Evolutionary conservation across 2,888 invertebrate genomes (phyloP), one percentile per base, ranked within the genome.

Genomic region (Sesamia inferens): DNA sequence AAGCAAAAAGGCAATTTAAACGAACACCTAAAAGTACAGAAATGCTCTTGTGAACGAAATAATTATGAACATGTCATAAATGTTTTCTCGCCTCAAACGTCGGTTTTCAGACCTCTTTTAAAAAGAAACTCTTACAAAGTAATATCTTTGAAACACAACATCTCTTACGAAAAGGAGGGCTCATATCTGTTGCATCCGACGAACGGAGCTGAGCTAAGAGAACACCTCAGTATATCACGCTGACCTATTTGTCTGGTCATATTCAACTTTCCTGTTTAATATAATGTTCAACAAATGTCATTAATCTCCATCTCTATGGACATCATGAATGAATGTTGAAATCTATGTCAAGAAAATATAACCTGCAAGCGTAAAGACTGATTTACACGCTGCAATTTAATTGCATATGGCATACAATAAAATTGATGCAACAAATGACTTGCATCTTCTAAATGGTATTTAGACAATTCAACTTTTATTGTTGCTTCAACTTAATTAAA

Each of bases 121-220:
- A 65, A 74, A 74, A 78, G 68, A 78, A 8, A 42, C 64, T 68
- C 51, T 22, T 47, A 22, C 14, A 47, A 31, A 61, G 69, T 62
- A 69, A 76, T 44, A 31, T 55, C 42, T 65, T 51, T 57, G 42
- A 65, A 62, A 61, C 71, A 64, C 63, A 78, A 67, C 59, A 78
- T 78, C 55, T 64, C 61, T 42, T 54, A 22, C 24, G 14, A 48
- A 61, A 78, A 82, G 68, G 54, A 70, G 31, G 14, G 31, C 48
- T 59, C 48, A 78, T 69, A 67, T 69, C 79, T 64, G n/a, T 58
- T 51, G 42, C 79, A 80, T 68, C 68, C 42, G 39, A 47, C n/a
- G 42, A 44, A 44, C 64, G 19, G 22, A 48, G 24, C 55, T 42
- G 48, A 77, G 55, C 24, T 57, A 16, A 48, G 22, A 48, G n/a